Percentiles rank a stretch among this genome's conserved stretches.
Evolutionary conservation across 1,140 invertebrate species (phyloP).

Genomic region (Drosophila carrolli): DNA sequence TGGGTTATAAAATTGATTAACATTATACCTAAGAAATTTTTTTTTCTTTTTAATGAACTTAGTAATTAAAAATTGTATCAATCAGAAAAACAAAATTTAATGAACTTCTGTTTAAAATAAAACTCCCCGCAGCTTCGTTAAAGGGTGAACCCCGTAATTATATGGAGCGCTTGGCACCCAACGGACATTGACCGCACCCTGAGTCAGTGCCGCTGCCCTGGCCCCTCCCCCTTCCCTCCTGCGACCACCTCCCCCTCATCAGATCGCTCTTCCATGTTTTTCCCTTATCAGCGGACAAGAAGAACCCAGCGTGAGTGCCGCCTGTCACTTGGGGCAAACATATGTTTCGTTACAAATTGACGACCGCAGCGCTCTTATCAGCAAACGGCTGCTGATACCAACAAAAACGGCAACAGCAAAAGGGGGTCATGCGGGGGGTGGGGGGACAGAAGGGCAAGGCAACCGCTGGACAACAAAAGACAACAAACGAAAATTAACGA

Average conservation of each 20-base stretch:
- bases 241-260: conserved; percentile 1
- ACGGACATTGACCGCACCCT: conserved; percentile 66
- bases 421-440: neutral
- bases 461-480: conserved; percentile 47
- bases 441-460: conserved; percentile 5
- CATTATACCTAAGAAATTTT: no score
- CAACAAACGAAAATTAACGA: conserved; percentile 78
- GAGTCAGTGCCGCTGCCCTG: conserved; percentile 28
- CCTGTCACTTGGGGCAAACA: conserved; percentile 78
- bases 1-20: no score
- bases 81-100: no score
- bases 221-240: neutral
- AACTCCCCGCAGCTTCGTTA: neutral
- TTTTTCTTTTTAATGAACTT: no score
- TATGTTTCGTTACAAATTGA: conserved; percentile 81
- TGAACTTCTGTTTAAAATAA: no score
- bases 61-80: no score
- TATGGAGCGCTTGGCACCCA: conserved; percentile 7
- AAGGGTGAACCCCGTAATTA: conserved; percentile 15
- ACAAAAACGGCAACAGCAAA: conserved; percentile 11
- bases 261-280: neutral
- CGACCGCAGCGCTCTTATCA: conserved; percentile 74
- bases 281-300: conserved; percentile 58
- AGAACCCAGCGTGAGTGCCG: conserved; percentile 65
- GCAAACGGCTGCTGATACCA: conserved; percentile 54